Evolutionary conservation across 2,113 vertebrate genomes (phyloP), one percentile per base, ranked within the genome.

Genomic region (Aix galericulata): DNA sequence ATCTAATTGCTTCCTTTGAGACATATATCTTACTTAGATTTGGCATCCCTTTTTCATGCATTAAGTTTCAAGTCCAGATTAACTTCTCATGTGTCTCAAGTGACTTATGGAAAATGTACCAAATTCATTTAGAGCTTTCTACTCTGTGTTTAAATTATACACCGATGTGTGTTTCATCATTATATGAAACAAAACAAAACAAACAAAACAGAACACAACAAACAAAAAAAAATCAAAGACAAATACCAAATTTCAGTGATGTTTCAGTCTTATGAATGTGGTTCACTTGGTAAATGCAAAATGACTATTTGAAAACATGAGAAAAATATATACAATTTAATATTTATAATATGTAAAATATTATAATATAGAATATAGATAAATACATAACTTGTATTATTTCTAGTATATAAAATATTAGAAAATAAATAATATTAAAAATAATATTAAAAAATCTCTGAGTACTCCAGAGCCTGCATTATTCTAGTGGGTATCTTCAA

Each of bases 11-110:
- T 73, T 93, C 84, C 66, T 84, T 85, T 76, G 63, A 87, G 72
- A 83, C 13, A 2, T 50, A 27, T 22, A 66, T 81, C 52, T 88
- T 82, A 42, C 42, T 60, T 84, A 81, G 17, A 73, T 86, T 93
- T 92, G 53, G 72, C 6, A 64, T 7, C 4, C 15, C n/a, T 92
- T 85, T 94, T 59, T 85, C 40, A 63, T 38, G 31, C 48, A 73
- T 94, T 92, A 81, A 88, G 68, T 38, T 78, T 17, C 13, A 76
- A 90, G n/a, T 87, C 46, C 52, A 76, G 46, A 93, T 93, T 92
- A 76, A 50, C 21, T 78, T 79, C 40, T 68, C 1, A 0, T 17
- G 9, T 87, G 72, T 79, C 68, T 68, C 56, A 76, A 63, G 17
- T 71, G 55, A 94, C 76, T 91, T 91, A 34, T 13, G 27, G 59